Evolutionary conservation across 2,113 vertebrate species (phyloP), one percentile per base, ranked within the genome.

Genomic region (Notothenia rossii): DNA sequence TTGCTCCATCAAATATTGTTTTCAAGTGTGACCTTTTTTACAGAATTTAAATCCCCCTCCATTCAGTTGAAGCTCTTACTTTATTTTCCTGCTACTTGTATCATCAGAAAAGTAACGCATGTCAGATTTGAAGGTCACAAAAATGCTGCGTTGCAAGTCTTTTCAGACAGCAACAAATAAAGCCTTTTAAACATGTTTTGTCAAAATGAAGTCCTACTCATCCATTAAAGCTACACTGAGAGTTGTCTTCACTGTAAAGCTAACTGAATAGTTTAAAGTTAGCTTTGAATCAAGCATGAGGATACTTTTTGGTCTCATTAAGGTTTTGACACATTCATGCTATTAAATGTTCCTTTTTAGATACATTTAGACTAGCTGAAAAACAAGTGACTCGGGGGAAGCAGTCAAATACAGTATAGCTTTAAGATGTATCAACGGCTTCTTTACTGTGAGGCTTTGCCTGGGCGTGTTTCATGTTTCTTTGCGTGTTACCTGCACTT

Each of bases 401-500:
- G 25, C 25, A 25, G 25, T 25, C 25, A 25, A 25, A 3, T 49
- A 9, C 4, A 49, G 15, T 49, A 9, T 7, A 49, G 15, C 15
- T 33, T 70, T 59, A 25, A 53, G 15, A 63, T 17, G n/a, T 13
- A 29, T 56, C 51, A 73, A 61, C 3, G 17, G 68, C 43, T 45
- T 46, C 17, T 40, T 17, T 9, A 40, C 68, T 20, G 17, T 14
- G 43, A 67, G 14, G 15, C 58, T 8, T 0, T 36, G 49, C 59
- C 60, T 43, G 5, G 10, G 13, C 9, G 6, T 40, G 61, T 29
- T 18, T 65, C 25, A 22, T 14, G 46, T 79, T 45, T 46, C 3
- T 13, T 60, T 79, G 66, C 7, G 46, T 46, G 29, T 67, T 60
- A 99, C 98, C 97, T 95, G 98, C 98, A 0, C 94, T 96, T 80